These are phyloP conservation scores for Bombus waltoni DNA, from an alignment of 1,140 invertebrate species.

Conservation along the genomic window DNA sequence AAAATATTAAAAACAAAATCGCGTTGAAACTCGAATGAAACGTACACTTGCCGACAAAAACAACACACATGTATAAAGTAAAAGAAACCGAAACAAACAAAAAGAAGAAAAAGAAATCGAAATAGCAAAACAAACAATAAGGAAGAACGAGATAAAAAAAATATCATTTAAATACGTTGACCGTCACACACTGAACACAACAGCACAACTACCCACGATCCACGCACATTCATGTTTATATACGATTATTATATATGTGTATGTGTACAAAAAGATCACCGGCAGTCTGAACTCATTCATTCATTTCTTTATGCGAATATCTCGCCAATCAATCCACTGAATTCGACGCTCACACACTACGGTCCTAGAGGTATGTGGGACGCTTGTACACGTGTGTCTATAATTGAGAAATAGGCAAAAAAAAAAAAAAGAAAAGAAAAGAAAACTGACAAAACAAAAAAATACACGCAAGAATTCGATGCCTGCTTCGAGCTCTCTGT, in stretches of 20 bases:
- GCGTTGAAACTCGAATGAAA: neutral
- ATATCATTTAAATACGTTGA: conserved; percentile 35
- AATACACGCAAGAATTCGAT: conserved; percentile 29
- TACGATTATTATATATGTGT: conserved; percentile 54
- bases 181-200: conserved; percentile 78
- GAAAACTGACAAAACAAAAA: neutral
- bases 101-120: neutral
- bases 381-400: conserved; percentile 69
- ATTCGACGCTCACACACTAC: conserved; percentile 27
- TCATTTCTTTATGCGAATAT: conserved; percentile 56
- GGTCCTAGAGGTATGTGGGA: conserved; percentile 61
- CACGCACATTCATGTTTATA: conserved; percentile 64
- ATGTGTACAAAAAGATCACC: conserved; percentile 54
- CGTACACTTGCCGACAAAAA: neutral
- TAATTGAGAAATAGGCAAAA: conserved; percentile 4
- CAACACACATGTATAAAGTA: neutral
- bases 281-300: conserved; percentile 48
- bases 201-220: conserved; percentile 65
- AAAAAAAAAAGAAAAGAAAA: neutral
- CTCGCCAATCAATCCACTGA: conserved; percentile 16
- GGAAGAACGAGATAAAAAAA: neutral
- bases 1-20: neutral
- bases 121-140: neutral
- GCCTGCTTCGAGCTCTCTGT: conserved; percentile 55
- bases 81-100: neutral